phyloP scores from a whole-genome alignment of 1,140 invertebrate species.

The Nautilus pompilius region DNA sequence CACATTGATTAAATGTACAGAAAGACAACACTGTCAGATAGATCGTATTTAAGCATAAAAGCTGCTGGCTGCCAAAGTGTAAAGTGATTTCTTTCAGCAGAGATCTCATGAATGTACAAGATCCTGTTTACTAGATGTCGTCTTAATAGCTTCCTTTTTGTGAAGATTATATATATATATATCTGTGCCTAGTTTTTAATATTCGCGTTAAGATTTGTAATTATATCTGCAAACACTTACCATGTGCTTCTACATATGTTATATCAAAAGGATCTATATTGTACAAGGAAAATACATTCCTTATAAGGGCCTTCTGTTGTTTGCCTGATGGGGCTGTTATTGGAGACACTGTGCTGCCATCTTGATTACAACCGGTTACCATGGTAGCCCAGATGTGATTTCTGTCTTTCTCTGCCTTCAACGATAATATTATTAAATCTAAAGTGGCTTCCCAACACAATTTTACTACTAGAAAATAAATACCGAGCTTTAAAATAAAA shows the following conservation, averaged over 20 bases:
- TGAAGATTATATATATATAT: not conserved
- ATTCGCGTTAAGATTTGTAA: not conserved
- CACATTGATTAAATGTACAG: too few relatives aligned
- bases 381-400: slow-evolving; percentile 27
- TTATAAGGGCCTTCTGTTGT: slow-evolving; percentile 16
- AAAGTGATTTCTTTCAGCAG: not conserved
- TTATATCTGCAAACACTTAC: slow-evolving; percentile 2
- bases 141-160: not conserved
- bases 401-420: slow-evolving; percentile 17
- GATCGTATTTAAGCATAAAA: too few relatives aligned
- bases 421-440: too few relatives aligned
- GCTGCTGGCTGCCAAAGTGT: not conserved
- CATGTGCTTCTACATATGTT: slow-evolving; percentile 27
- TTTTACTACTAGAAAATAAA: too few relatives aligned
- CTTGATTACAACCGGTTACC: slow-evolving; percentile 24
- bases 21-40: too few relatives aligned
- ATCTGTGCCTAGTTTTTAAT: not conserved
- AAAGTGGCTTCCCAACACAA: too few relatives aligned
- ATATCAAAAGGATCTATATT: slow-evolving; percentile 7
- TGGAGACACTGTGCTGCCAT: slow-evolving; percentile 21
- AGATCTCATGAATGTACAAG: not conserved
- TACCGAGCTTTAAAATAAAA: too few relatives aligned
- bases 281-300: slow-evolving; percentile 8
- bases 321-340: slow-evolving; percentile 29
- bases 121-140: not conserved